Evolutionary conservation across 2,797 vertebrate species (phyloP), one percentile per base, ranked within the genome.

Genomic region (Pangasius krempfi): DNA sequence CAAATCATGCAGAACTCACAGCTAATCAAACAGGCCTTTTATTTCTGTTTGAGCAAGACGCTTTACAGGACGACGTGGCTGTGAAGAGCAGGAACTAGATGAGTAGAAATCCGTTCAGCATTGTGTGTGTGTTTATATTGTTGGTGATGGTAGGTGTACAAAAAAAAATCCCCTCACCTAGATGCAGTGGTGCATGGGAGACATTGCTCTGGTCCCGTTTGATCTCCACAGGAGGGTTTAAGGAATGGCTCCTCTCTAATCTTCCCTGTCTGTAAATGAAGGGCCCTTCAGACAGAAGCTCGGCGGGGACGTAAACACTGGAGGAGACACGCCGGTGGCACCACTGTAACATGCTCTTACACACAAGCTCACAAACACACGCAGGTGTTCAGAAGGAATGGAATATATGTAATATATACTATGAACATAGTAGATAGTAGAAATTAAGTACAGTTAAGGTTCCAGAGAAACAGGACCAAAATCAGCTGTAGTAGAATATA

Each of bases 231-330:
- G 92, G 89, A 90, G 92, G 89, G 87, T 89, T 89, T 87, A 86
- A 76, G 60, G 93, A 95, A 93, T 93, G 94, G 89, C 92, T 94
- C 91, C 89, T 88, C 62, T 86, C 86, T 96, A 95, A 96, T 95
- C 94, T 94, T 88, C 47, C 83, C 78, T 86, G 92, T 92, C 91
- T 90, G 92, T 92, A 90, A 93, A 94, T 90, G 86, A 89, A 91
- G 91, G 85, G 81, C 85, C 54, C 66, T 85, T 87, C 70, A 89
- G 89, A 91, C 90, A 85, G 85, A 60, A 87, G 91, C 85, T 89
- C 68, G 68, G 60, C 85, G 37, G 60, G 84, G 87, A 89, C 75
- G 66, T 90, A 90, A 90, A 91, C 85, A 88, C 72, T 73, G 70
- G 72, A 90, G 85, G 87, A 92, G 91, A 81, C 85, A 16, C 8